Evolutionary conservation across 1,140 invertebrate species (phyloP).

Genomic region (Achatina immaculata): DNA sequence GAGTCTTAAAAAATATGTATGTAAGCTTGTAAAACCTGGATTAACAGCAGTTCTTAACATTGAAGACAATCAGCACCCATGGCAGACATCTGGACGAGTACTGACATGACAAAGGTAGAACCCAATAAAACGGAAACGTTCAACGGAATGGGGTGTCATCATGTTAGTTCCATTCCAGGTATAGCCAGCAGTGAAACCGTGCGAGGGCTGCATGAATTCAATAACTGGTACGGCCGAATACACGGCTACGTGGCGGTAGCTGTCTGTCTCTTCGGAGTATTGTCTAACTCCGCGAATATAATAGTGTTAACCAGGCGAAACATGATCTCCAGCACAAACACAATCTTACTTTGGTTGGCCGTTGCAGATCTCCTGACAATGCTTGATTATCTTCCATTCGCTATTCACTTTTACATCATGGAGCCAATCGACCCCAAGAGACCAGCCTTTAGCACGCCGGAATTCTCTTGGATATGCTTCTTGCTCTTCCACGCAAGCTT

Average conservation of each 20-base stretch:
- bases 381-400: slow-evolving; percentile 88
- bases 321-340: slow-evolving; percentile 86
- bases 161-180: slow-evolving; percentile 36
- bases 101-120: not conserved
- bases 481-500: slow-evolving; percentile 76
- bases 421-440: slow-evolving; percentile 44
- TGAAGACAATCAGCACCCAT: too few species aligned
- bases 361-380: slow-evolving; percentile 89
- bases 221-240: slow-evolving; percentile 66
- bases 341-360: slow-evolving; percentile 86
- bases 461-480: slow-evolving; percentile 60
- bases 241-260: slow-evolving; percentile 81
- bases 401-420: slow-evolving; percentile 76
- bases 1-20: too few species aligned
- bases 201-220: slow-evolving; percentile 44
- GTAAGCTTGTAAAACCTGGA: too few species aligned
- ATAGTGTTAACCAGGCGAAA: slow-evolving; percentile 89
- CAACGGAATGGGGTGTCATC: not conserved
- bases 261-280: slow-evolving; percentile 88
- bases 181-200: slow-evolving; percentile 37
- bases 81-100: not conserved
- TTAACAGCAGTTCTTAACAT: too few species aligned
- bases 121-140: not conserved
- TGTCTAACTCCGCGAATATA: slow-evolving; percentile 91
- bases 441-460: slow-evolving; percentile 48